Percentiles rank a stretch among this genome's conserved stretches.
Evolutionary conservation across 1,140 invertebrate genomes (phyloP).

Genomic region (Drosophila repleta): DNA sequence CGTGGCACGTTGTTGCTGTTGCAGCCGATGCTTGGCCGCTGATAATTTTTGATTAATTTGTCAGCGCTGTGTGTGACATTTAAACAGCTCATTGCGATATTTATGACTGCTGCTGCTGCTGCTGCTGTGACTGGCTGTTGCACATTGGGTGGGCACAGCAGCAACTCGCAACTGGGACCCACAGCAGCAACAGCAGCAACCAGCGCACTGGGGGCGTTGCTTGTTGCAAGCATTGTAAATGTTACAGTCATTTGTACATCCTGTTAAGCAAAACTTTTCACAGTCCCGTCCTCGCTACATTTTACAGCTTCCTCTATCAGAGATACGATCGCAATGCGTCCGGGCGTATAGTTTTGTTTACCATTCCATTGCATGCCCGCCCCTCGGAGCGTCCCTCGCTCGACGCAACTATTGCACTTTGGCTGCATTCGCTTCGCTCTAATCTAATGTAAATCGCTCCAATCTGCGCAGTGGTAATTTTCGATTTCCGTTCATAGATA

Average conservation of each 20-base stretch:
- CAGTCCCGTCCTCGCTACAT: constrained; percentile 42
- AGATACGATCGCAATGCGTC: constrained; percentile 48
- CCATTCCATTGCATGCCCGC: background rate
- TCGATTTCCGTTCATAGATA: constrained; percentile 82
- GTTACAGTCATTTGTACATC: constrained; percentile 75
- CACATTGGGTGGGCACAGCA: constrained; percentile 62
- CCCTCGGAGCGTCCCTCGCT: too few relatives aligned
- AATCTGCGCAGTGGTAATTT: constrained; percentile 81
- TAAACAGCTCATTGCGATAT: constrained; percentile 81
- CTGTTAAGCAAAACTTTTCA: constrained; percentile 74
- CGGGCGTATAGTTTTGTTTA: constrained; percentile 21
- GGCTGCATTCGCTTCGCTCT: constrained; percentile 38
- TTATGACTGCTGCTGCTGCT: constrained; percentile 61
- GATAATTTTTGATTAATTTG: constrained; percentile 83
- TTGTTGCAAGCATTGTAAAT: constrained; percentile 57
- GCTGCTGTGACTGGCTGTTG: constrained; percentile 24
- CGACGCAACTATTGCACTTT: constrained; percentile 4
- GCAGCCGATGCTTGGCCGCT: constrained; percentile 65
- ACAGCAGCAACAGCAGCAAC: constrained; percentile 24
- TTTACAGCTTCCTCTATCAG: constrained; percentile 63
- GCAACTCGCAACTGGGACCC: constrained; percentile 25
- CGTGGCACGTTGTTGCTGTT: constrained; percentile 51
- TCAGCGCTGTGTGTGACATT: constrained; percentile 81
- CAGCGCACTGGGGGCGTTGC: constrained; percentile 55
- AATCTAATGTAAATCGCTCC: constrained; percentile 79